Percentiles rank a stretch among this genome's conserved stretches.
phyloP scores from a whole-genome alignment of 2,113 vertebrate genomes.

The Parus major region DNA sequence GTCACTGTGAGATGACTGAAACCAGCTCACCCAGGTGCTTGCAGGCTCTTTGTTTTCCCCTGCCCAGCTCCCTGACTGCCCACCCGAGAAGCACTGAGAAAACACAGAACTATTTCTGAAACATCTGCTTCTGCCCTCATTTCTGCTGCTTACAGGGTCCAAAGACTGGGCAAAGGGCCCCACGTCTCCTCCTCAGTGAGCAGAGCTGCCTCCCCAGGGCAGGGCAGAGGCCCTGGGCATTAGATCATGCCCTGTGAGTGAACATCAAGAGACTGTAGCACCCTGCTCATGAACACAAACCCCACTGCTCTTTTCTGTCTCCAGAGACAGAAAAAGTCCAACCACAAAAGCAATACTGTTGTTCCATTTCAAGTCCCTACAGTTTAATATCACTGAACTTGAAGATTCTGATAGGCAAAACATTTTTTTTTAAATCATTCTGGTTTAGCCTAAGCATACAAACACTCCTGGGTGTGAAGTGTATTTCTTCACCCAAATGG shows the following conservation, averaged over 20 bases:
- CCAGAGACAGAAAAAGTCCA: background rate
- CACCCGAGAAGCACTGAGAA: background rate
- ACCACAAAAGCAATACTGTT: background rate
- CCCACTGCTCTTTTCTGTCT: background rate
- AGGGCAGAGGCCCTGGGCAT: background rate
- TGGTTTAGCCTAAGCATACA: background rate
- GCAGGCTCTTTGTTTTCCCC: background rate
- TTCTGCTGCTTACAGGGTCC: background rate
- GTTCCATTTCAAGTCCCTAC: background rate
- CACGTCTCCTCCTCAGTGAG: accelerated
- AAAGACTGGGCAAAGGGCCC: background rate
- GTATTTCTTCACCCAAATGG: background rate
- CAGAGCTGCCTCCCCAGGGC: background rate
- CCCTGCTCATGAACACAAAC: background rate
- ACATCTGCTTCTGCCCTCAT: background rate
- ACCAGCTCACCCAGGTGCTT: background rate
- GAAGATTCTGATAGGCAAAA: background rate
- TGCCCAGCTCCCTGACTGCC: background rate
- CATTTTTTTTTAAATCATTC: background rate
- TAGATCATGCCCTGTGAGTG: background rate
- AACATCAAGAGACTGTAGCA: background rate
- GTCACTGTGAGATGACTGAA: background rate
- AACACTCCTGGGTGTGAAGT: background rate
- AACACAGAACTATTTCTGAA: accelerated
- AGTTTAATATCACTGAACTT: background rate